phyloP scores from a whole-genome alignment of 53 echinoderm and acorn worm species.

The Henricia sp. region DNA sequence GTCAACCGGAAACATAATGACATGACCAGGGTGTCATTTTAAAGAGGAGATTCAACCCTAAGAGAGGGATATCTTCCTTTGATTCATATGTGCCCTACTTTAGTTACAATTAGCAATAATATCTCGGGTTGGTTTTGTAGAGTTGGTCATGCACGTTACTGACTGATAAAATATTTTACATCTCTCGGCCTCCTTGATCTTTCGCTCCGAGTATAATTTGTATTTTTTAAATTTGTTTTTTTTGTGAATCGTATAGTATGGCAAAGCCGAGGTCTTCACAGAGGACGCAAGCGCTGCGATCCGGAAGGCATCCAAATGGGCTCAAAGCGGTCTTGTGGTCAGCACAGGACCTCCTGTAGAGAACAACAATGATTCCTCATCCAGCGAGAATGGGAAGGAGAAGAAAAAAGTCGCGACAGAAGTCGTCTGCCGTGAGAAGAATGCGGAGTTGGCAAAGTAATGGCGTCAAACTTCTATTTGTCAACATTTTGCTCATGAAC shows the following conservation, averaged over 20 bases:
- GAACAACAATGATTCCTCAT: slow-evolving; percentile 18
- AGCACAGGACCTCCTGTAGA: slow-evolving; percentile 82
- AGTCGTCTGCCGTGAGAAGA: slow-evolving; percentile 85
- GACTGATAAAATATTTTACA: too few relatives aligned
- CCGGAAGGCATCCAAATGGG: slow-evolving; percentile 83
- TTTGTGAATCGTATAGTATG: slow-evolving; percentile 45
- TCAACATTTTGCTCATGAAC: too few relatives aligned
- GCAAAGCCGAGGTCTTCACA: slow-evolving; percentile 85
- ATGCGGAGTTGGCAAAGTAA: slow-evolving; percentile 83
- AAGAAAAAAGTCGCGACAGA: slow-evolving; percentile 83
- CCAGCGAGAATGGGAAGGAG: slow-evolving; percentile 76
- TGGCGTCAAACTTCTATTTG: too few relatives aligned
- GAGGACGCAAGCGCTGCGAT: slow-evolving; percentile 79
- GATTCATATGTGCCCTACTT: too few relatives aligned
- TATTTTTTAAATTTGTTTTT: not conserved
- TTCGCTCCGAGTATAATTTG: too few relatives aligned
- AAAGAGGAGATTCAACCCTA: too few relatives aligned
- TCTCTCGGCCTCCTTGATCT: too few relatives aligned
- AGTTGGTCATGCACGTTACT: too few relatives aligned
- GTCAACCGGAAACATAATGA: too few relatives aligned
- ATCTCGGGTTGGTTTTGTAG: not conserved
- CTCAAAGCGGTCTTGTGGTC: slow-evolving; percentile 84
- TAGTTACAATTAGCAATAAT: too few relatives aligned
- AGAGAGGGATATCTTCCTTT: too few relatives aligned
- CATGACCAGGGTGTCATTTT: too few relatives aligned